Conservation (phyloP, 2,113 vertebrate species). For the Gadus macrocephalus region DNA sequence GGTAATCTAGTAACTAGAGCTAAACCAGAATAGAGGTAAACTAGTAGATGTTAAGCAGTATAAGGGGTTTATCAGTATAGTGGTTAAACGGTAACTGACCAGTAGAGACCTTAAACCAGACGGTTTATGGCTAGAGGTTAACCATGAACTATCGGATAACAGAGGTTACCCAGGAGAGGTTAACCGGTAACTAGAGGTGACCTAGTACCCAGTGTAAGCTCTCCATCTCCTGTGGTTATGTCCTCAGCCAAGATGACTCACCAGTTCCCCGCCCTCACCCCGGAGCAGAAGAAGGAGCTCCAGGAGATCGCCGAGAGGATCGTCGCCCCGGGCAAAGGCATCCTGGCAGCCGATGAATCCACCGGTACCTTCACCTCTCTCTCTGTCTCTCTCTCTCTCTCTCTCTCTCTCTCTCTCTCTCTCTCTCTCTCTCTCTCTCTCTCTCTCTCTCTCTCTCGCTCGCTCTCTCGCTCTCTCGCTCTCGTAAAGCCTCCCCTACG, state of each 20-base stretch:
- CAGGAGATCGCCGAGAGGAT: conserved; percentile 87
- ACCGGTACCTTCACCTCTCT: conserved; percentile 75
- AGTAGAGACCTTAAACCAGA: neutral
- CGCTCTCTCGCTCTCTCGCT: no score
- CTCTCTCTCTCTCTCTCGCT: no score
- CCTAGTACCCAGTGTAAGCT: neutral
- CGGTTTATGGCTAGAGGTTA: neutral
- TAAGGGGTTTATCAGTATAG: neutral
- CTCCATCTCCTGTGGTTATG: neutral
- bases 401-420: neutral
- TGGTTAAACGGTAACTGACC: neutral
- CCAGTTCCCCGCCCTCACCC: conserved; percentile 85
- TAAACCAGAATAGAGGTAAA: neutral
- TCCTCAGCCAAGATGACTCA: conserved; percentile 82
- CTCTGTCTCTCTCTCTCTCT: neutral
- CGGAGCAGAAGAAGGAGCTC: conserved; percentile 95
- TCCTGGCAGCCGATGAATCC: conserved; percentile 95
- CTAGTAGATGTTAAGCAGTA: neutral
- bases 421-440: neutral
- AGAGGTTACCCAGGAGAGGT: neutral
- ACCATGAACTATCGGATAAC: neutral
- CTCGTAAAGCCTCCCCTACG: no score
- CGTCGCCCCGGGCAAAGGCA: conserved; percentile 91
- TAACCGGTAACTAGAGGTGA: neutral
- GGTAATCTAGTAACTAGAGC: neutral